Conservation (phyloP, 1,140 invertebrate genomes). For the Danaus melanippus region DNA sequence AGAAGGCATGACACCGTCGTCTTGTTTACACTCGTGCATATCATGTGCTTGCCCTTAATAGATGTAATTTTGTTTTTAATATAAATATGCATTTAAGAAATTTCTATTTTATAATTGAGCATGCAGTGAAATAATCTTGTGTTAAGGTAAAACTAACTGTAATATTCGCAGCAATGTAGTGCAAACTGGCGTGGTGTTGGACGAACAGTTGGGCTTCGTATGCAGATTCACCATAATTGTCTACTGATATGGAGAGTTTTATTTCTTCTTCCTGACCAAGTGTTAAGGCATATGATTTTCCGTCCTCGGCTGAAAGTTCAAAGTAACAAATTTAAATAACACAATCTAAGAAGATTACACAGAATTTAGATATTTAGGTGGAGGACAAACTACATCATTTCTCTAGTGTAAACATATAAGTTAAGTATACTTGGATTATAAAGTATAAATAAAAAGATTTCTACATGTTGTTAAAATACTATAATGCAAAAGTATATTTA, state of each 20-base stretch:
- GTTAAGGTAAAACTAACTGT: slow-evolving; percentile 36
- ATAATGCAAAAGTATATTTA: too few species aligned
- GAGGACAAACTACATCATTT: too few species aligned
- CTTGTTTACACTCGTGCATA: slow-evolving; percentile 81
- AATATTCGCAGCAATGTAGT: slow-evolving; percentile 80
- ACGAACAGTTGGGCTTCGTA: slow-evolving; percentile 92
- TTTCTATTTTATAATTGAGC: too few species aligned
- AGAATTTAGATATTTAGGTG: too few species aligned
- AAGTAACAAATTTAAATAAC: neutral
- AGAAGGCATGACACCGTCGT: slow-evolving; percentile 85
- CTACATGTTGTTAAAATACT: too few species aligned
- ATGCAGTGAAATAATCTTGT: too few species aligned
- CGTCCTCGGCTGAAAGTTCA: slow-evolving; percentile 52
- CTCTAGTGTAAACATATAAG: too few species aligned
- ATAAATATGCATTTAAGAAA: neutral
- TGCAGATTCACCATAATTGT: slow-evolving; percentile 89
- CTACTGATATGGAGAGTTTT: slow-evolving; percentile 81
- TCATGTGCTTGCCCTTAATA: slow-evolving; percentile 73
- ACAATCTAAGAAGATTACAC: too few species aligned
- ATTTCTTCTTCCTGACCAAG: slow-evolving; percentile 85
- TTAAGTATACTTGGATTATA: too few species aligned
- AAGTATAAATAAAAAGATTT: too few species aligned
- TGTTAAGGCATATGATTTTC: slow-evolving; percentile 72
- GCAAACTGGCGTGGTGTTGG: slow-evolving; percentile 82
- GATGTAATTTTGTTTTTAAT: slow-evolving; percentile 6